Evolutionary conservation across 1,140 invertebrate genomes (phyloP).

Genomic region (Nasonia vitripennis): DNA sequence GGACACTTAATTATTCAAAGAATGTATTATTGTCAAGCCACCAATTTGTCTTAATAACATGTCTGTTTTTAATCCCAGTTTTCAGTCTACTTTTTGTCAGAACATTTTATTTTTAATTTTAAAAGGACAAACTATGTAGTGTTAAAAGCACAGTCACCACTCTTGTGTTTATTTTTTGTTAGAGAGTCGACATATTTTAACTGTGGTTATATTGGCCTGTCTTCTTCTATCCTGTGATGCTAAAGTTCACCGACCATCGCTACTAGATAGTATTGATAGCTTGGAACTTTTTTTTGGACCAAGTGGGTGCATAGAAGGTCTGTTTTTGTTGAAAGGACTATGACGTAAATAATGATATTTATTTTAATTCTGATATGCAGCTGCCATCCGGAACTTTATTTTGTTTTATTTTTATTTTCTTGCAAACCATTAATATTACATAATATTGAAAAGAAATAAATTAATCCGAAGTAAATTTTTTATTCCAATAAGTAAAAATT

Average conservation of each 20-base stretch:
- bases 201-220: constrained; percentile 55
- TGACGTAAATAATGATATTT: constrained; percentile 37
- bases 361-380: neutral
- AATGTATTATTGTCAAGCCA: neutral
- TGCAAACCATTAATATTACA: neutral
- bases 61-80: neutral
- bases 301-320: constrained; percentile 67
- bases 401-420: neutral
- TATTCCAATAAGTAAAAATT: neutral
- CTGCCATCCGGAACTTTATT: neutral
- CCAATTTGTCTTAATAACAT: neutral
- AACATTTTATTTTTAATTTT: constrained; percentile 25
- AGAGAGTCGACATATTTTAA: constrained; percentile 58
- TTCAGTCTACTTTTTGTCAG: constrained; percentile 35
- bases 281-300: constrained; percentile 65
- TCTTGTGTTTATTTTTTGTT: constrained; percentile 65
- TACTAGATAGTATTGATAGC: constrained; percentile 56
- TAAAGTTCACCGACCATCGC: constrained; percentile 58
- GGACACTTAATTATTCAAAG: too few relatives aligned
- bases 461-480: neutral
- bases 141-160: constrained; percentile 50
- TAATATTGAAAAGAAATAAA: neutral
- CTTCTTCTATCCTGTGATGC: constrained; percentile 55
- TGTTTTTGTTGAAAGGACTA: constrained; percentile 60
- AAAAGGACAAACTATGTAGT: constrained; percentile 45